These are phyloP conservation scores for Thamnophis sirtalis DNA, from an alignment of 2,113 vertebrate genomes.

Conservation along the genomic window DNA sequence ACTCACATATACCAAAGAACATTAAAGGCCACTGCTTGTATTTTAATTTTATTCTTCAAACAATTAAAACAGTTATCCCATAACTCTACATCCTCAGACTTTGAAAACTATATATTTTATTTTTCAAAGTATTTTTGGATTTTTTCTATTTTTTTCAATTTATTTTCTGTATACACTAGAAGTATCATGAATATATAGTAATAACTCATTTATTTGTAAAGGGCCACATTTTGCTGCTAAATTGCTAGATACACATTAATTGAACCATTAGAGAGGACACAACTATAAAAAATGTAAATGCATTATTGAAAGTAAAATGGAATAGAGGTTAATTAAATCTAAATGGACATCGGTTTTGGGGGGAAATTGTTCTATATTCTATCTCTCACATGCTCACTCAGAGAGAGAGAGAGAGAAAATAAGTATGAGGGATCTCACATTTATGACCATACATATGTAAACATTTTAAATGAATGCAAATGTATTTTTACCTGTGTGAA, in stretches of 20 bases:
- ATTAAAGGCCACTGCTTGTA: background rate
- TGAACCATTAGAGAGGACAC: background rate
- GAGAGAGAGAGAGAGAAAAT: background rate
- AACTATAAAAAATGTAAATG: background rate
- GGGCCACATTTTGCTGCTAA: background rate
- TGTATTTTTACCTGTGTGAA: constrained; percentile 7
- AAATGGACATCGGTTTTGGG: background rate
- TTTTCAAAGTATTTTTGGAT: background rate
- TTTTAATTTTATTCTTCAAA: background rate
- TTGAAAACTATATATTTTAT: background rate
- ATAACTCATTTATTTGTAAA: background rate
- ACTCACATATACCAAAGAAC: background rate
- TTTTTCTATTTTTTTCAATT: background rate
- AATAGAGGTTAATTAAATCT: background rate
- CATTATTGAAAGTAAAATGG: background rate
- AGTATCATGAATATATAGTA: background rate
- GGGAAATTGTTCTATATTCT: background rate
- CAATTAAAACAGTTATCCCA: background rate
- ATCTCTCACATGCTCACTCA: background rate
- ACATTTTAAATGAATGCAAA: background rate
- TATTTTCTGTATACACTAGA: background rate
- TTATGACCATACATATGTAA: background rate
- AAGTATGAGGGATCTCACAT: background rate
- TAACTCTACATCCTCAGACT: background rate
- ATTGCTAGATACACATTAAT: background rate